These are phyloP conservation scores for Ara ararauna DNA, from an alignment of 2,797 vertebrate species.

Conservation along the genomic window DNA sequence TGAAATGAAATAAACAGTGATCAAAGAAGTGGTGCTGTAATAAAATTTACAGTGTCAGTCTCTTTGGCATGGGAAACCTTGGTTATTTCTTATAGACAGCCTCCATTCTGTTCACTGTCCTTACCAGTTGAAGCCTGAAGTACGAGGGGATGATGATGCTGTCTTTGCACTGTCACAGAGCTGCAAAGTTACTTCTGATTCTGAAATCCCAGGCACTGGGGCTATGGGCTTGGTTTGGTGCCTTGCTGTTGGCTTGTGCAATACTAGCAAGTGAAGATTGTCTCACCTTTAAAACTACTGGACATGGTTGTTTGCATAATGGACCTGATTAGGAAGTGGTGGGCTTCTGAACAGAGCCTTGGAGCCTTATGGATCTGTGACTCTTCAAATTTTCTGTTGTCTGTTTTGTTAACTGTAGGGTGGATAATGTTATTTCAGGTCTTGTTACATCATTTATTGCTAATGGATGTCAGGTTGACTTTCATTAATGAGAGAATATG, in stretches of 20 bases:
- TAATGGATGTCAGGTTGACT: background rate
- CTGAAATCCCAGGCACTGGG: background rate
- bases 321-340: background rate
- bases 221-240: fast-evolving
- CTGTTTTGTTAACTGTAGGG: background rate
- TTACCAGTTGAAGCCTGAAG: background rate
- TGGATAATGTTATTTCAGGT: background rate
- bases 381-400: background rate
- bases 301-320: background rate
- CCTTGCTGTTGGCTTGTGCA: background rate
- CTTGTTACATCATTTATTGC: background rate
- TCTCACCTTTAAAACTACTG: background rate
- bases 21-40: background rate
- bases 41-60: background rate
- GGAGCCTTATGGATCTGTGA: fast-evolving
- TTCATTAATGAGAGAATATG: background rate
- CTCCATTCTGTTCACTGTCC: background rate
- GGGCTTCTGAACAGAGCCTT: background rate
- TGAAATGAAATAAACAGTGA: background rate
- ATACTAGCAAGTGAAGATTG: background rate
- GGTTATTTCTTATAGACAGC: background rate
- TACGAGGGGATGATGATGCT: background rate
- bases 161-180: background rate
- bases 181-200: background rate
- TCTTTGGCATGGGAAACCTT: background rate